Conservation (phyloP, 2,888 invertebrate genomes). For the Acleris cristana region DNA sequence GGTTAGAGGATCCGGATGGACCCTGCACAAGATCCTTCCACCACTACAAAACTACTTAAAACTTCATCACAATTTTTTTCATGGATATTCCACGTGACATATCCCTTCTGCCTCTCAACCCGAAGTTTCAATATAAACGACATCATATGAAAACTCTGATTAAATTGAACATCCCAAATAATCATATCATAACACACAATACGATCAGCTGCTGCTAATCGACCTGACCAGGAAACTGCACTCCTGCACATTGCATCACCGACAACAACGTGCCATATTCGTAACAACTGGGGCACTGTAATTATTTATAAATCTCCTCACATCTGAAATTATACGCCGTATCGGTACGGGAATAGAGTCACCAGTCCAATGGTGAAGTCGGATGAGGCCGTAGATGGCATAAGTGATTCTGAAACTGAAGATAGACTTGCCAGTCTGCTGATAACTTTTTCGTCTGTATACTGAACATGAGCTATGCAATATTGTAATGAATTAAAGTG, state of each 20-base stretch:
- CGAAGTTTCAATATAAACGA: no score
- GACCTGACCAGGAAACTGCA: constrained; percentile 28
- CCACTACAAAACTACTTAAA: no score
- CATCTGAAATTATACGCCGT: constrained; percentile 31
- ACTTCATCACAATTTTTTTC: no score
- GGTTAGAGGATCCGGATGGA: no score
- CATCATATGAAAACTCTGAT: no score
- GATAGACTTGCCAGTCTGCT: background rate
- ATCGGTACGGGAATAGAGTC: constrained; percentile 4
- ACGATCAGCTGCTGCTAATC: constrained; percentile 15
- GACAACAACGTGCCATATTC: constrained; percentile 57
- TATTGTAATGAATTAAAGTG: no score
- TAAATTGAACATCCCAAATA: background rate
- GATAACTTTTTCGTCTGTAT: no score
- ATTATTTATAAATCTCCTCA: constrained; percentile 76
- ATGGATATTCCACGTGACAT: no score
- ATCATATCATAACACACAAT: background rate
- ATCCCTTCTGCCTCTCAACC: no score
- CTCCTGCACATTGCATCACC: constrained; percentile 54
- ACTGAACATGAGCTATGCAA: no score
- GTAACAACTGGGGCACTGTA: constrained; percentile 47
- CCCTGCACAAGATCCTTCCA: no score
- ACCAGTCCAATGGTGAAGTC: background rate
- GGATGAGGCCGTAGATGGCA: constrained; percentile 11
- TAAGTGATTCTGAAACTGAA: constrained; percentile 25